Conservation (phyloP, 2,113 vertebrate species). For the Phyllopteryx taeniolatus region DNA sequence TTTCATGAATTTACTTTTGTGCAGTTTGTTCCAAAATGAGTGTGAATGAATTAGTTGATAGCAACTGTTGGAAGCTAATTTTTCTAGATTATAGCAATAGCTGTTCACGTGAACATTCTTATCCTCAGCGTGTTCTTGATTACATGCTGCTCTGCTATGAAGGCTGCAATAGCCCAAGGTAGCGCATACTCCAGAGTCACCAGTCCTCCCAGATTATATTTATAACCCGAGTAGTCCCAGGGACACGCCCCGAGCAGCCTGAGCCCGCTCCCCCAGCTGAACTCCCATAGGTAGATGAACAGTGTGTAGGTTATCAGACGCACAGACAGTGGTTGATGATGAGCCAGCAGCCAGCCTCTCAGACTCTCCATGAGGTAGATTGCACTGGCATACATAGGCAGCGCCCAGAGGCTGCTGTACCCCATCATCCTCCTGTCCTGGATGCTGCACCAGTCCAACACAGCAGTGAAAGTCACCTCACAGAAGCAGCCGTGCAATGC, state of each 20-base stretch:
- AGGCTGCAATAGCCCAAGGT: constrained; percentile 66
- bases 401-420: constrained; percentile 73
- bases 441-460: constrained; percentile 60
- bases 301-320: constrained; percentile 62
- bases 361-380: constrained; percentile 70
- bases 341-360: constrained; percentile 45
- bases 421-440: constrained; percentile 64
- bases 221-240: constrained; percentile 74
- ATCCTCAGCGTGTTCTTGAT: constrained; percentile 72
- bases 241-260: constrained; percentile 70
- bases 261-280: constrained; percentile 68
- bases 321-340: constrained; percentile 38
- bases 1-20: background rate
- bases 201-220: constrained; percentile 68
- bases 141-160: constrained; percentile 72
- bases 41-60: background rate
- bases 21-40: constrained; percentile 4
- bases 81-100: background rate
- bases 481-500: constrained; percentile 74
- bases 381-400: constrained; percentile 72
- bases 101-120: constrained; percentile 40
- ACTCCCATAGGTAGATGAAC: constrained; percentile 76
- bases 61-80: constrained; percentile 13
- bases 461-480: constrained; percentile 73
- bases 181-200: constrained; percentile 74